Base-by-base conservation (phyloP, 2,113 vertebrate species). In the Nerophis lumbriciformis region DNA sequence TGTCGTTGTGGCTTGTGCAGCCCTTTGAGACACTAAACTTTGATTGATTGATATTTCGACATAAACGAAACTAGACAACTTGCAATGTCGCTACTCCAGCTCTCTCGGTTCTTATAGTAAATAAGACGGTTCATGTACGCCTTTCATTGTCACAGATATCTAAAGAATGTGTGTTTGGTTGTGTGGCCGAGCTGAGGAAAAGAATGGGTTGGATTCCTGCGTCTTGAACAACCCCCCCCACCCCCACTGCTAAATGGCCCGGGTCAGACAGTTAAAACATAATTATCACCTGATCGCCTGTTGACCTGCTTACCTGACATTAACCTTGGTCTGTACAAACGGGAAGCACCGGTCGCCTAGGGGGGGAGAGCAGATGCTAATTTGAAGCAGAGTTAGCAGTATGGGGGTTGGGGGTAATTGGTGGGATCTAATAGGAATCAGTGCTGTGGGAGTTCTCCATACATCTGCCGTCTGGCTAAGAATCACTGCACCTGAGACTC, bases 221-320 rank as follows among this genome's bases (percentile, higher is more conserved):
- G 1, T 2, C 51, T 10, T 28, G 5, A 4, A 15, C 1, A 21
- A 45, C 21, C 51, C 28, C 1, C 37, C 13, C 15, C 47, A n/a
- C 13, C 15, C 47, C n/a, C 9, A 5, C 56, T 48, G 72, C 78
- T 85, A 85, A 87, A 86, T 65, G 84, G 77, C 82, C 68, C 0
- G 45, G 88, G 87, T 87, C 86, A 90, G 87, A 88, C 56, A 68
- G 88, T 88, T 84, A 88, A 72, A 84, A 64, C 65, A 65, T 84
- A 88, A 89, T 89, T 88, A 88, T 85, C 75, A 73, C 72, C 11
- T 63, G 48, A 77, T 71, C 68, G 50, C 61, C 69, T 69, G 82
- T 79, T 83, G 69, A 82, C 73, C 76, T 67, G 75, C 77, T 84
- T 85, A 89, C 88, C 89, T 89, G 83, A 83, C 85, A 85, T 88